Base-by-base conservation (phyloP, 2,797 vertebrate species). In the Intellagama lesueurii region DNA sequence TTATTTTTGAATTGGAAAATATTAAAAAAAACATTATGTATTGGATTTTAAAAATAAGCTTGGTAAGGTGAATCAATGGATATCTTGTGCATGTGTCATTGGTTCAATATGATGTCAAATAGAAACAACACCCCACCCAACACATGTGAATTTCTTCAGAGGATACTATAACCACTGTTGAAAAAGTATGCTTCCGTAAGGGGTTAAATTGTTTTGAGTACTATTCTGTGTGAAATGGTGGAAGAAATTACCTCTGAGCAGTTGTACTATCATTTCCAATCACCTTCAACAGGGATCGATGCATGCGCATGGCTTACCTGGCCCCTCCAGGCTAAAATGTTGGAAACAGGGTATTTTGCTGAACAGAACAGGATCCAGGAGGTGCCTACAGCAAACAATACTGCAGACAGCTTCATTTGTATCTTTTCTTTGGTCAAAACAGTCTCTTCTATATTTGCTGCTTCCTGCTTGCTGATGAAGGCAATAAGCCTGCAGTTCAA, bases 291-390 rank as follows among this genome's bases (percentile, higher is more conserved):
- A 4, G 0, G n/a, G 72, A 80, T 26, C 52, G 5, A 0, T 4
- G 24, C 7, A 5, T 77, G 69, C 81, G 26, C 1, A 0, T 44
- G 19, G 47, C 40, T 94, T 77, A 1, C n/a, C 0, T 0, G 26
- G 75, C 75, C 66, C 73, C 28, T 81, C 49, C 64, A 75, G 60
- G 76, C 83, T 87, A 87, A 24, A 3, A 40, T 5, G 3, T 68
- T 91, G 66, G 81, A 90, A 92, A 90, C 72, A 44, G 64, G 30
- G 73, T 68, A 24, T 87, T 91, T 90, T 90, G n/a, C 88, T 87
- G 16, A 89, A 81, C 66, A 40, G 35, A 12, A 69, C 7, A 2
- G 89, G 86, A 93, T 88, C 78, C 83, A 86, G 85, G 72, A 35
- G 52, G 56, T 56, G 68, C 68, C 64, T 83, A 83, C 85, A 56